These are phyloP conservation scores for Hydropsyche tenuis DNA, from an alignment of 1,140 invertebrate species.

Conservation along the genomic window DNA sequence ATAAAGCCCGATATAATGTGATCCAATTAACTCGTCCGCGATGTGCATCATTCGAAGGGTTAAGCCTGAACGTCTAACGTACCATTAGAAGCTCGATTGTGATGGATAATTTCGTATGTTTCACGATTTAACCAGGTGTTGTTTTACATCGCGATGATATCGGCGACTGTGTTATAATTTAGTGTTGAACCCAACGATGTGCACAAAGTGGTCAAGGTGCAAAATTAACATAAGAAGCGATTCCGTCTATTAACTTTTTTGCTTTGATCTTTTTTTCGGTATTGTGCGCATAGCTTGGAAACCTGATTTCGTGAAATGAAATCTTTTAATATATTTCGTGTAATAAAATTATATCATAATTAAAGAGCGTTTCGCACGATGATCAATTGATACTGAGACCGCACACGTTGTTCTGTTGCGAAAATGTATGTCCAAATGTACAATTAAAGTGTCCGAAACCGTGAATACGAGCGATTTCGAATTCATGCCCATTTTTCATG, in stretches of 20 bases:
- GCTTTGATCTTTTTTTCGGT: no score
- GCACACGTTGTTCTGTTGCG: not conserved
- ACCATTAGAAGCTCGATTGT: slow-evolving; percentile 1
- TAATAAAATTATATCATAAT: not conserved
- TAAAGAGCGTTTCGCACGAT: not conserved
- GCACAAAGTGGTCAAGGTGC: slow-evolving; percentile 24
- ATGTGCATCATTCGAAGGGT: not conserved
- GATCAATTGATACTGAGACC: not conserved
- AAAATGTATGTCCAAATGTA: not conserved
- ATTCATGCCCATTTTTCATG: not conserved
- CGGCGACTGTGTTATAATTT: slow-evolving; percentile 9
- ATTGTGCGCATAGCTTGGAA: no score
- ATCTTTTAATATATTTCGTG: not conserved
- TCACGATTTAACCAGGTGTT: slow-evolving; percentile 14
- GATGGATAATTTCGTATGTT: slow-evolving; percentile 6
- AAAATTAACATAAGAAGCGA: slow-evolving; percentile 4
- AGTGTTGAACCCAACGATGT: not conserved
- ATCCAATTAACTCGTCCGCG: slow-evolving; percentile 8
- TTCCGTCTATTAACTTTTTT: no score
- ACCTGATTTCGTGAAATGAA: not conserved
- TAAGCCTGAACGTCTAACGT: not conserved
- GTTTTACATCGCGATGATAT: slow-evolving; percentile 2
- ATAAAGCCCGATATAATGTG: slow-evolving; percentile 6
- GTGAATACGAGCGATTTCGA: not conserved
- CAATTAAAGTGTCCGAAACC: slow-evolving; percentile 9